These are phyloP conservation scores for Drosophila simulans DNA, from an alignment of 1,140 invertebrate species.

Conservation along the genomic window DNA sequence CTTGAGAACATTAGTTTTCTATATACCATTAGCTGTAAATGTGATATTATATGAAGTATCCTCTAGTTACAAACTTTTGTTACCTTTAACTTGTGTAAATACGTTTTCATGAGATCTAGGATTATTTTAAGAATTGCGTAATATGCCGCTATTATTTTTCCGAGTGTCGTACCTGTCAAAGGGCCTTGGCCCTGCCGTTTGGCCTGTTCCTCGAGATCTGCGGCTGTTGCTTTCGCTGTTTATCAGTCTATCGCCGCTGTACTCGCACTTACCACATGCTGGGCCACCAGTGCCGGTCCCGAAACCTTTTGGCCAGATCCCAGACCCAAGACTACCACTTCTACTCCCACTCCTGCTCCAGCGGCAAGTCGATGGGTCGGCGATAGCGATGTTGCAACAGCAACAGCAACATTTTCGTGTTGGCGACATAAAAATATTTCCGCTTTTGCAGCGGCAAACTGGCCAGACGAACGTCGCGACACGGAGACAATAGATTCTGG, in stretches of 20 bases:
- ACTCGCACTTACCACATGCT: conserved; percentile 75
- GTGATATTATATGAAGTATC: background rate
- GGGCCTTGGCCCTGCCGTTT: conserved; percentile 35
- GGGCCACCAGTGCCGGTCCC: conserved; percentile 42
- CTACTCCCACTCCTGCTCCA: background rate
- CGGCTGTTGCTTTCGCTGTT: conserved; percentile 55
- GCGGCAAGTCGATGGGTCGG: conserved; percentile 47
- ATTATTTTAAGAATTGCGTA: too few species aligned
- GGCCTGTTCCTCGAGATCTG: conserved; percentile 26
- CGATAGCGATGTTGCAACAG: conserved; percentile 55
- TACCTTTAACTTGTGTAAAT: too few species aligned
- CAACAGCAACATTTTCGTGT: conserved; percentile 65
- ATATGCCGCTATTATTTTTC: conserved; percentile 3
- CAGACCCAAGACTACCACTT: conserved; percentile 5
- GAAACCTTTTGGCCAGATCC: conserved; percentile 36
- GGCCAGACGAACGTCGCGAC: conserved; percentile 46
- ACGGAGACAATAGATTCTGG: conserved; percentile 55
- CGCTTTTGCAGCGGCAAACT: conserved; percentile 55
- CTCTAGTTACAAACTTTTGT: too few species aligned
- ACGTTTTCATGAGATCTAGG: too few species aligned
- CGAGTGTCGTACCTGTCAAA: conserved; percentile 46
- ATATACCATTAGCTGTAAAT: background rate
- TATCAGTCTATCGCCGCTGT: conserved; percentile 76
- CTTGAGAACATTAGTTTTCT: too few species aligned
- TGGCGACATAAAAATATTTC: conserved; percentile 77